Conservation (phyloP, 2,113 vertebrate genomes). For the Cygnus buccinator region DNA sequence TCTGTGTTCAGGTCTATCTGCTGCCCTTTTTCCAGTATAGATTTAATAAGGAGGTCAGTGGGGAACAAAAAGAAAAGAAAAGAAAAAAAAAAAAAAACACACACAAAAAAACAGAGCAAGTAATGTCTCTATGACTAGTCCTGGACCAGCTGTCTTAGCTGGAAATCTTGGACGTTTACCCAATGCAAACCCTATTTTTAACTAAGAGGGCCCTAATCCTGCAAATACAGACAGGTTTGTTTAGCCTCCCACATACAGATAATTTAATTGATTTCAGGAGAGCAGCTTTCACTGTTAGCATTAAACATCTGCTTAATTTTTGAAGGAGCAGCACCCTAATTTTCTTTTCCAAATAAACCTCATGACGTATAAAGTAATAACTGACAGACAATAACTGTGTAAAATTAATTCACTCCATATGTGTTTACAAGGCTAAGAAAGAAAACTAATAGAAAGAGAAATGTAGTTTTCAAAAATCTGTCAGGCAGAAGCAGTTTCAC, state of each 20-base stretch:
- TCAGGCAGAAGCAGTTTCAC: background rate
- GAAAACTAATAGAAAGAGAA: background rate
- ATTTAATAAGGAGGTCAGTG: background rate
- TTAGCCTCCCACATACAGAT: background rate
- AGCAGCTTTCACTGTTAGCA: background rate
- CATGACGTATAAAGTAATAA: background rate
- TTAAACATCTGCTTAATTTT: slow-evolving; percentile 31
- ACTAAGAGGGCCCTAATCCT: background rate
- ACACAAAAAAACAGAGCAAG: background rate
- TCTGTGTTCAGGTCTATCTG: background rate
- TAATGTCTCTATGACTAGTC: background rate
- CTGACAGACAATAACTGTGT: slow-evolving; percentile 19
- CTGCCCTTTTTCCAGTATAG: background rate
- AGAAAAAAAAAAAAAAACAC: no score
- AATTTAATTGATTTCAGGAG: slow-evolving; percentile 8
- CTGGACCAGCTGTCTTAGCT: background rate
- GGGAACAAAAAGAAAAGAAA: background rate
- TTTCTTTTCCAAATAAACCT: slow-evolving; percentile 50
- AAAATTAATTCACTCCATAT: slow-evolving; percentile 25
- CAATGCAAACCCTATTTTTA: background rate
- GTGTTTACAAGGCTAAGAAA: background rate
- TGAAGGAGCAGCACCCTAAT: slow-evolving; percentile 43
- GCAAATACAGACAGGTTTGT: background rate
- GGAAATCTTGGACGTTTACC: background rate
- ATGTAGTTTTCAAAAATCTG: background rate